Evolutionary conservation across 2,888 invertebrate species (phyloP), one percentile per base, ranked within the genome.

Genomic region (Pyrgus malvae): DNA sequence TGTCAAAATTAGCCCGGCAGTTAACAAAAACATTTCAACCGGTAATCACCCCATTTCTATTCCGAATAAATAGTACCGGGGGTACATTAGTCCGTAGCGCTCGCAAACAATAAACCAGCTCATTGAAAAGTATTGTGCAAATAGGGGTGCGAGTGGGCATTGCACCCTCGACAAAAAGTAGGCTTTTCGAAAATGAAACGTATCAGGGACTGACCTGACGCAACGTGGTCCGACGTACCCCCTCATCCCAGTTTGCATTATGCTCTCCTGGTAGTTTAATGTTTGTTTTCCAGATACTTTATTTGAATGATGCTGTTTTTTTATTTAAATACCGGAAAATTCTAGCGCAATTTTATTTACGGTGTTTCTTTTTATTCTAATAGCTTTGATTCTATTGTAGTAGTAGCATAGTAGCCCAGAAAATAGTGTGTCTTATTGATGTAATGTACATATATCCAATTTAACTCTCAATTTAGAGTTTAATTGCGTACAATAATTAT

Each of bases 91-190:
- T 53, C 37, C 21, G 51, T 62, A 64, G 69, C 60, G 64, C 66
- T 56, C 62, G 73, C 78, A 78, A 82, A 84, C 86, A 85, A 80
- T 81, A 69, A 66, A 37, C 45, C 25, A 65, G 76, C 74, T 74
- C 82, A 82, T 86, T 84, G 80, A 80, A 83, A 79, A 83, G 84
- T 80, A 83, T 79, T 76, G 76, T 65, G 77, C 79, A 86, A 85
- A 87, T 76, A 86, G 76, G 84, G 85, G 81, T 57, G 65, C 51
- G 59, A 49, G 53, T 55, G 54, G 63, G 72, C 64, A 64, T 62
- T 67, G 72, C 70, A 70, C 78, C 72, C 80, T 76, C 72, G 56
- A 69, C 71, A 72, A 79, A 81, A 82, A 76, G 73, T 74, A 72
- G 66, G 66, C 76, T 74, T 76, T 76, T 78, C 70, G 69, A 73